A percentile compares a stretch with the other conserved stretches of the same genome.
Evolutionary conservation across 2,797 vertebrate species (phyloP).

Genomic region (Myiotriccus ornatus): DNA sequence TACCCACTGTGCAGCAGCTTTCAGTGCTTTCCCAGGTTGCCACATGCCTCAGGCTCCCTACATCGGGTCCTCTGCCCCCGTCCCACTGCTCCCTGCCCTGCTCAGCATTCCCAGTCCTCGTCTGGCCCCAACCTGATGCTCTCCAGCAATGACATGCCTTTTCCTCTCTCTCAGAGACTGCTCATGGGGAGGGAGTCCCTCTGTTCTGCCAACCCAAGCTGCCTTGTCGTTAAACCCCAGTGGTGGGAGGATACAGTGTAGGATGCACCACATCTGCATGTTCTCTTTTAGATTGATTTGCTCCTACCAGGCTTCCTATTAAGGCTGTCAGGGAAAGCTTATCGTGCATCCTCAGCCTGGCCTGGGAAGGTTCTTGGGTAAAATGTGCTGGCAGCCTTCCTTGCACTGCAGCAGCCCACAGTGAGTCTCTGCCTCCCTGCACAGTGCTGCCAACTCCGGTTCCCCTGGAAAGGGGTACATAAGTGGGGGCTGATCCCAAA

Average conservation of each 20-base stretch:
- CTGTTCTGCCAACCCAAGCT: not conserved
- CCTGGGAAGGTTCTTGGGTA: not conserved
- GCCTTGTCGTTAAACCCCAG: not conserved
- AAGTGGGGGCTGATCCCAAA: not conserved
- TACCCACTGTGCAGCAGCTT: not conserved
- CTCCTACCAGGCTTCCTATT: not conserved
- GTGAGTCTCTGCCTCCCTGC: not conserved
- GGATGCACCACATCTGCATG: not conserved
- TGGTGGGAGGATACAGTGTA: not conserved
- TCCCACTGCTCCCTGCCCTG: not conserved
- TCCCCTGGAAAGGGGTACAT: not conserved
- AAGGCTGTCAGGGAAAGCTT: not conserved
- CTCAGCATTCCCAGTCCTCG: not conserved
- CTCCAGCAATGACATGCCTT: not conserved
- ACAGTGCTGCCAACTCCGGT: rapidly evolving
- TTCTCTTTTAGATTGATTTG: not conserved
- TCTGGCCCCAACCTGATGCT: rapidly evolving
- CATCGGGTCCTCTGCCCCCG: not conserved
- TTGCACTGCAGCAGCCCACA: rapidly evolving
- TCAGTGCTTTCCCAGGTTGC: not conserved
- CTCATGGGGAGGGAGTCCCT: not conserved
- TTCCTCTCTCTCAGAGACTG: not conserved
- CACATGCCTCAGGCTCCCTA: rapidly evolving
- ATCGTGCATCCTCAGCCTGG: not conserved
- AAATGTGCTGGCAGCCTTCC: not conserved